phyloP scores from a whole-genome alignment of 2,113 vertebrate species.

The Ardeotis arabs region DNA sequence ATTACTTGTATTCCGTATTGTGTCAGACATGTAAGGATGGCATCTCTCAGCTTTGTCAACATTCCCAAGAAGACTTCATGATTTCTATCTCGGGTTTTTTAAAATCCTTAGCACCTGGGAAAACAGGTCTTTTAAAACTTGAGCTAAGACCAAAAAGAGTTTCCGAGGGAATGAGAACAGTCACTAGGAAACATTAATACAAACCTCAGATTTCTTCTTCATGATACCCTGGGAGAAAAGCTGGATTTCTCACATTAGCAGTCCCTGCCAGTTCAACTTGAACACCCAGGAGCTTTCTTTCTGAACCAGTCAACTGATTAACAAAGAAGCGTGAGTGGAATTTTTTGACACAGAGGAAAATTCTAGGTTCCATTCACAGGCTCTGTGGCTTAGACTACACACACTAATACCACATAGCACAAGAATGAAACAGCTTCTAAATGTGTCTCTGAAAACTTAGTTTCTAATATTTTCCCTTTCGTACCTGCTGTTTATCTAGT shows the following conservation, averaged over 20 bases:
- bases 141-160: not conserved
- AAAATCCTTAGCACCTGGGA: not conserved
- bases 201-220: not conserved
- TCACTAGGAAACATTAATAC: not conserved
- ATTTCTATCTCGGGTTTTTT: not conserved
- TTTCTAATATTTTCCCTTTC: not conserved
- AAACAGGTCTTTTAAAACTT: not conserved
- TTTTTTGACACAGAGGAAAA: slow-evolving; percentile 39
- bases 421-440: not conserved
- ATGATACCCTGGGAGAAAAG: not conserved
- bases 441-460: not conserved
- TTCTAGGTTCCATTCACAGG: not conserved
- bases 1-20: not conserved
- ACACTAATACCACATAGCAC: not conserved
- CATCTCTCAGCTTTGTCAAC: not conserved
- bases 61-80: not conserved
- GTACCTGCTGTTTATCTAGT: not conserved
- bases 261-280: not conserved
- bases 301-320: slow-evolving; percentile 18
- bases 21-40: not conserved
- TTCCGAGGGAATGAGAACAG: not conserved
- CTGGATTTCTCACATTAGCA: not conserved
- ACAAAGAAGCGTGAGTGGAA: not conserved
- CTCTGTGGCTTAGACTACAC: not conserved
- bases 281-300: not conserved